Evolutionary conservation across 2,888 invertebrate species (phyloP), one percentile per base, ranked within the genome.

Genomic region (Himalopsyche anomala): DNA sequence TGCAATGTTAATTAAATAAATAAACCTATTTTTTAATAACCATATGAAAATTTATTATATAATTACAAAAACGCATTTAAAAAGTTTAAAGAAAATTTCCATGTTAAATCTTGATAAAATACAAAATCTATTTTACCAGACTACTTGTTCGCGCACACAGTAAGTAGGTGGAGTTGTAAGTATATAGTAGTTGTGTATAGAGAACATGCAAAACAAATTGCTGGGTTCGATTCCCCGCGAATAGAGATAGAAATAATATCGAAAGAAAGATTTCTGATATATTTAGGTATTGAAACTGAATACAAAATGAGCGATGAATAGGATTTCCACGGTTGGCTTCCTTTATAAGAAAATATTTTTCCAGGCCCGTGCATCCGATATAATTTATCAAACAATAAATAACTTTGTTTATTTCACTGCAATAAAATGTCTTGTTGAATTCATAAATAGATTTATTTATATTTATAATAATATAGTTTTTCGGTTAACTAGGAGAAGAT

Each of bases 231-330:
- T 62, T 62, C 62, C 28, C 19, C n/a, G 62, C 62, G 62, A 62
- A 62, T 62, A 62, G 62, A 62, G 62, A 62, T 62, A 19, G 62
- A 19, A 62, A 62, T 62, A 62, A 62, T 62, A 62, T 62, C 19
- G 62, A 62, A 62, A 62, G 62, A 62, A 62, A 62, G 62, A 62
- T 62, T 62, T n/a, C 62, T 62, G 62, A 62, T 62, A 62, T 62
- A 62, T 62, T 62, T 62, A 62, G 62, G 62, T 62, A 62, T 62
- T 62, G 62, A 62, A 28, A 62, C 62, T 62, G 62, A 62, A 62
- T 62, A 62, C 62, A 62, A 62, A 62, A 62, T 62, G 62, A 62
- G 62, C 62, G 62, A 62, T 62, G 62, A 62, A 62, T 62, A 15
- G 62, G 62, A 62, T 62, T 62, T 62, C 62, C 62, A 62, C 62